phyloP scores from a whole-genome alignment of 2,797 vertebrate genomes.

The Crocidura indochinensis region DNA sequence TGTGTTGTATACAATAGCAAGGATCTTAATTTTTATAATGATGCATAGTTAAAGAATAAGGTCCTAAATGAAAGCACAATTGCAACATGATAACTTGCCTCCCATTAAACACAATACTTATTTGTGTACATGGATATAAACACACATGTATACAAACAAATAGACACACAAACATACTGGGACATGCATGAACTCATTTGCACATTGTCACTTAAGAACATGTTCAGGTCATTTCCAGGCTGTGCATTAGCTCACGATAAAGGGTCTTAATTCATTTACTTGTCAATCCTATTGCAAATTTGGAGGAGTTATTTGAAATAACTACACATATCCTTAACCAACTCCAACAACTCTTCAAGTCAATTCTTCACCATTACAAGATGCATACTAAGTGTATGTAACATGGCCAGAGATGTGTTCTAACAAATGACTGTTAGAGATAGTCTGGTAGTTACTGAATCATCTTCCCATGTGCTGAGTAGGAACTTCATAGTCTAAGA shows the following conservation, averaged over 20 bases:
- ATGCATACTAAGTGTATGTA: neutral
- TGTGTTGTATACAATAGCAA: neutral
- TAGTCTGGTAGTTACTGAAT: too few relatives aligned
- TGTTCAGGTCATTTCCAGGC: neutral
- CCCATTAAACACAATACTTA: neutral
- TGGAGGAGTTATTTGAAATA: neutral
- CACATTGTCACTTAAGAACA: slow-evolving; percentile 9
- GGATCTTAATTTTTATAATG: slow-evolving; percentile 60
- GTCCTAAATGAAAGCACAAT: slow-evolving; percentile 46
- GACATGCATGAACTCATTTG: too few relatives aligned
- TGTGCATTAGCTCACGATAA: neutral
- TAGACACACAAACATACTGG: too few relatives aligned
- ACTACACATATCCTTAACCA: neutral
- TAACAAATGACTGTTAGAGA: neutral
- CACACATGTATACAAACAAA: too few relatives aligned
- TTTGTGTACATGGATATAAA: neutral
- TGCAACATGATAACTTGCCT: neutral
- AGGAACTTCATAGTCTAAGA: too few relatives aligned
- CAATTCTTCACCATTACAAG: neutral
- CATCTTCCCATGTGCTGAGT: too few relatives aligned
- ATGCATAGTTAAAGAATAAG: slow-evolving; percentile 70
- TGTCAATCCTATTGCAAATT: slow-evolving; percentile 27
- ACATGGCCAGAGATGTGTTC: neutral
- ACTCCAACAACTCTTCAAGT: neutral
- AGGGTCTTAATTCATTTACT: neutral